Base-by-base conservation (phyloP, 2,888 invertebrate genomes). In the Drosophila buzzatii region DNA sequence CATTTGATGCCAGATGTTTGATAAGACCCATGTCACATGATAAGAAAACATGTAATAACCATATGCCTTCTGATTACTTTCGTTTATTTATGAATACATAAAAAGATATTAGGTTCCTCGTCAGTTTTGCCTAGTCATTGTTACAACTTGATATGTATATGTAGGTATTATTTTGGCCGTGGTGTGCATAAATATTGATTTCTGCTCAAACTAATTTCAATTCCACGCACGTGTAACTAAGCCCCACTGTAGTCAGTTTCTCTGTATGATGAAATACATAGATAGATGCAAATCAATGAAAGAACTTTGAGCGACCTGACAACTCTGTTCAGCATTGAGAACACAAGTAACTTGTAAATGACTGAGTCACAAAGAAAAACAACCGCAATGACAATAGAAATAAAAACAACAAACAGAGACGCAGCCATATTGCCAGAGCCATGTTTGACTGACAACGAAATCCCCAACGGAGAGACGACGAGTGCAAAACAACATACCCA, bases 391-490 rank as follows among this genome's bases (percentile, higher is more conserved):
- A 20, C 42, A 70, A 62, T 44, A 44, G n/a, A 51, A 63, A 78
- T 55, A 82, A 70, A 33, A 84, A 79, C 33, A 84, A 69, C 65
- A 70, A 69, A 14, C 59, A 42, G 58, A 73, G 60, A 33, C 52
- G 89, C 90, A 70, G 91, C 91, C 91, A 91, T 91, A 70, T 91
- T 91, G 89, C 62, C 69, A 65, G 64, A 79, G 81, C 86, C 87
- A 89, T 90, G 68, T 85, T 86, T 79, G 79, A 84, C 65, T 66
- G 85, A 81, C 88, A 85, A 59, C 79, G 53, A 82, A 86, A 86
- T 73, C 73, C 72, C 65, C 73, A 58, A 64, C 62, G 59, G 70
- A 82, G 72, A 74, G 66, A 14, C 69, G 75, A 60, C 77, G 87
- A 86, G 90, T 85, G 90, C 85, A 90, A 90, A 90, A 80, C 66